Evolutionary conservation across 2,888 invertebrate species (phyloP).

Genomic region (Empis stercorea): DNA sequence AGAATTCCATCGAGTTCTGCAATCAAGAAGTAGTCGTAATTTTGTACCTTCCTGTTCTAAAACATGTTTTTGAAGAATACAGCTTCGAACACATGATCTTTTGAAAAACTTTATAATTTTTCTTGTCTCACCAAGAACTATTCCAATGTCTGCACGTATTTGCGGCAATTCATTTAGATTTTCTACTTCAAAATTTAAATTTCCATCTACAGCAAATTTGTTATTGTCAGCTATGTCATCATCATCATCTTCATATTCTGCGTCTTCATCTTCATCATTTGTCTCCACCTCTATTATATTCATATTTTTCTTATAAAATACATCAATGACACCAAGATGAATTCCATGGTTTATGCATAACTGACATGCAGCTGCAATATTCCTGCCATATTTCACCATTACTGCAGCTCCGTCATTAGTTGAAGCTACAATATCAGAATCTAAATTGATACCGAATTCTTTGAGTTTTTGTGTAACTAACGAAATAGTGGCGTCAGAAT

Average conservation of each 20-base stretch:
- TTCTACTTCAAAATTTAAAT: conserved; percentile 3
- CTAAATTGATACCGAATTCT: conserved; percentile 1
- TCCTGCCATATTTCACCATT: conserved; percentile 2
- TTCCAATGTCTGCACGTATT: conserved; percentile 4
- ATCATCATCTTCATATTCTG: neutral
- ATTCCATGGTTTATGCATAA: conserved; percentile 1
- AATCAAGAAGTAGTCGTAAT: conserved; percentile 11
- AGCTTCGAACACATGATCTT: conserved; percentile 8
- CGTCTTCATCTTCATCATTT: conserved; percentile 5
- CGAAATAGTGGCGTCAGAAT: neutral
- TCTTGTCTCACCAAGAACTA: too few relatives aligned
- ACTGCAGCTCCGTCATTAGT: conserved; percentile 3
- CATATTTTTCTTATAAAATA: conserved; percentile 1
- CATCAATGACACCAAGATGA: conserved; percentile 2
- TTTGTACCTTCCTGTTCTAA: conserved; percentile 4
- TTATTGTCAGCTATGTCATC: neutral
- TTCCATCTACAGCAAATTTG: neutral
- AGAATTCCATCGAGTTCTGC: conserved; percentile 11
- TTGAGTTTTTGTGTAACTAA: neutral
- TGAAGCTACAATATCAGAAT: too few relatives aligned
- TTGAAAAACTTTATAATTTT: conserved; percentile 5
- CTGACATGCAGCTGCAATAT: conserved; percentile 1
- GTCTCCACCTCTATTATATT: neutral
- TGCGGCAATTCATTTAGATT: neutral
- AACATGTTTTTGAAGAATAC: conserved; percentile 8